These are phyloP conservation scores for Megaceryle alcyon DNA, from an alignment of 2,797 vertebrate genomes.

Conservation along the genomic window DNA sequence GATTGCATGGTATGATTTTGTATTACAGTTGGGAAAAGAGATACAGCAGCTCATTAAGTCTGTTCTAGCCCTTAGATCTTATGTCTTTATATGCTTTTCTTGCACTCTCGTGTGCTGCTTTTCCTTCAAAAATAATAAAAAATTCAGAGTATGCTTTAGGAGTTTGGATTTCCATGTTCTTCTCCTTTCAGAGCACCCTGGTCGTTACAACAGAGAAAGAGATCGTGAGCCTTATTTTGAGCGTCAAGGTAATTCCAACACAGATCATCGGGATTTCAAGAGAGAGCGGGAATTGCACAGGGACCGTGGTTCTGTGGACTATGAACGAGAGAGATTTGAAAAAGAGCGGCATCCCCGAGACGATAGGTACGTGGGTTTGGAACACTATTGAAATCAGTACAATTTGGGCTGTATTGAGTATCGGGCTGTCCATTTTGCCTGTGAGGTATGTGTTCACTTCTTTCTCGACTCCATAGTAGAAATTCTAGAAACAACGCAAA, in stretches of 20 bases:
- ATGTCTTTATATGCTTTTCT: background rate
- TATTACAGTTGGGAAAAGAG: background rate
- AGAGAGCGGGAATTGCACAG: slow-evolving; percentile 91
- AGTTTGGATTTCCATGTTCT: background rate
- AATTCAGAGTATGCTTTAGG: background rate
- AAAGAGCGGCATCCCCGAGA: slow-evolving; percentile 91
- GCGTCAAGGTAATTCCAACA: slow-evolving; percentile 84
- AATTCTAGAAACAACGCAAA: background rate
- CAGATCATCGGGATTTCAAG: slow-evolving; percentile 91
- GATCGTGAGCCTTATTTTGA: slow-evolving; percentile 90
- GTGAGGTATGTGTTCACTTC: background rate
- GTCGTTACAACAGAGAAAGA: slow-evolving; percentile 90
- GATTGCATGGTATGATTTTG: background rate
- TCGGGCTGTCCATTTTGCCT: background rate
- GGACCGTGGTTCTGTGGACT: slow-evolving; percentile 85
- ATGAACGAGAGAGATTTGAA: slow-evolving; percentile 92
- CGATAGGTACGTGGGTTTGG: slow-evolving; percentile 82
- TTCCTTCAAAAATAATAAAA: background rate
- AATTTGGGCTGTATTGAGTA: background rate
- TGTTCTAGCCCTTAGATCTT: background rate
- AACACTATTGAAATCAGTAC: background rate
- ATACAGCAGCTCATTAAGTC: background rate
- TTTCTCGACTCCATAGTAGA: background rate
- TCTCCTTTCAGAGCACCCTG: slow-evolving; percentile 77
- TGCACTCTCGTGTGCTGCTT: slow-evolving; percentile 10